Conservation (phyloP, 2,888 invertebrate species). For the Scrobipalpa costella region DNA sequence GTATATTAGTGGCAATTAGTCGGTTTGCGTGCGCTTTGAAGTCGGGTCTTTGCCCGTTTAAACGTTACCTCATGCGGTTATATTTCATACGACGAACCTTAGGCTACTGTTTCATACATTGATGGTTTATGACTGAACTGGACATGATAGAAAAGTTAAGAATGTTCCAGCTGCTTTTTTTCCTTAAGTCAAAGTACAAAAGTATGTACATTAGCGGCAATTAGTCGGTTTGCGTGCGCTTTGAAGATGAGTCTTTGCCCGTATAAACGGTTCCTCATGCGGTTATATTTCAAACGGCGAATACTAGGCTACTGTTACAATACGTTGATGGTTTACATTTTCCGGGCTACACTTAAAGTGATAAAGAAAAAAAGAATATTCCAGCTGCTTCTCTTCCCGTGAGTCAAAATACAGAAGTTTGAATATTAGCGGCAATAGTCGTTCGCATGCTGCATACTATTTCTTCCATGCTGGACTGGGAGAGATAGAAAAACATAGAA, state of each 20-base stretch:
- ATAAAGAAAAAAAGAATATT: too few species aligned
- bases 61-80: background rate
- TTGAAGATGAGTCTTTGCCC: slow-evolving; percentile 3
- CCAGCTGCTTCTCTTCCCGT: too few species aligned
- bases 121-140: background rate
- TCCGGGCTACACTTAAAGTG: too few species aligned
- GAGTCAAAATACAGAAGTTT: background rate
- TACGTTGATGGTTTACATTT: background rate
- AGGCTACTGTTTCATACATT: background rate
- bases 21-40: background rate
- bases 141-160: background rate
- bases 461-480: too few species aligned
- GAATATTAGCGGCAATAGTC: background rate
- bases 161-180: too few species aligned
- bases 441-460: too few species aligned
- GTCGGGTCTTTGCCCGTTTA: slow-evolving; percentile 6
- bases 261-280: background rate
- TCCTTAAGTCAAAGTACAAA: background rate
- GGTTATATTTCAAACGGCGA: background rate
- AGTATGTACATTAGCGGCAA: slow-evolving; percentile 5
- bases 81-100: background rate
- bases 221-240: background rate
- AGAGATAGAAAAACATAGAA: too few species aligned
- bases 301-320: background rate
- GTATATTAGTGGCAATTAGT: background rate